These are phyloP conservation scores for Amphipoea oculea DNA, from an alignment of 2,888 invertebrate genomes.

Conservation along the genomic window DNA sequence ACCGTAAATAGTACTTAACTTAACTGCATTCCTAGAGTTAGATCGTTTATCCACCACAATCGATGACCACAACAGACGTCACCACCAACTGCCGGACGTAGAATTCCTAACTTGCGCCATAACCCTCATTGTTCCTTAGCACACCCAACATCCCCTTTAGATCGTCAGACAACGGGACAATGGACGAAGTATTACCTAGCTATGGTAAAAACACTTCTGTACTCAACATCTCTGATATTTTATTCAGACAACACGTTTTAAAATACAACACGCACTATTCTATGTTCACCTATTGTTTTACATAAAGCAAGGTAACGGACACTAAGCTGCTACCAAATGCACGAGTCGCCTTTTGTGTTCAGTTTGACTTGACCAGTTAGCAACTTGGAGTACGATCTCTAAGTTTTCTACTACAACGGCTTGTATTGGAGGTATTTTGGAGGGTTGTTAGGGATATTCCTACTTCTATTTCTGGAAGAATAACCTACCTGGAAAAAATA, in stretches of 20 bases:
- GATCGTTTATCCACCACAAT: neutral
- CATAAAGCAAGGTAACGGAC: conserved; percentile 69
- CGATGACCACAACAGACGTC: neutral
- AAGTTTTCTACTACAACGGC: conserved; percentile 2
- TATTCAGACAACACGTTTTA: conserved; percentile 38
- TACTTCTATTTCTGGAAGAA: neutral
- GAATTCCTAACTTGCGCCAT: neutral
- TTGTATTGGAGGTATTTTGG: neutral
- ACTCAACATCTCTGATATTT: conserved; percentile 28
- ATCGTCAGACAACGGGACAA: neutral
- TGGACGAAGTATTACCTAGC: neutral
- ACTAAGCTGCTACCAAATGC: conserved; percentile 55
- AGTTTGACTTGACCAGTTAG: conserved; percentile 25
- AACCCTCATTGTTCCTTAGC: neutral
- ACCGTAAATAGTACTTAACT: neutral
- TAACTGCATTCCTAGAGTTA: neutral
- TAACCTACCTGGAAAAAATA: neutral
- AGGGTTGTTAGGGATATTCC: neutral
- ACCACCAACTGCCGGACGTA: too few species aligned
- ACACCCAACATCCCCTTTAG: neutral
- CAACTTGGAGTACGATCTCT: neutral
- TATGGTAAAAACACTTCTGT: conserved; percentile 28
- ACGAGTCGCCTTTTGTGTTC: conserved; percentile 44
- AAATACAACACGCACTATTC: conserved; percentile 38
- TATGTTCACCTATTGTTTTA: conserved; percentile 63